Percentiles rank a stretch among this genome's conserved stretches.
Conservation (phyloP, 2,113 vertebrate genomes). For the Ptilonorhynchus violaceus region DNA sequence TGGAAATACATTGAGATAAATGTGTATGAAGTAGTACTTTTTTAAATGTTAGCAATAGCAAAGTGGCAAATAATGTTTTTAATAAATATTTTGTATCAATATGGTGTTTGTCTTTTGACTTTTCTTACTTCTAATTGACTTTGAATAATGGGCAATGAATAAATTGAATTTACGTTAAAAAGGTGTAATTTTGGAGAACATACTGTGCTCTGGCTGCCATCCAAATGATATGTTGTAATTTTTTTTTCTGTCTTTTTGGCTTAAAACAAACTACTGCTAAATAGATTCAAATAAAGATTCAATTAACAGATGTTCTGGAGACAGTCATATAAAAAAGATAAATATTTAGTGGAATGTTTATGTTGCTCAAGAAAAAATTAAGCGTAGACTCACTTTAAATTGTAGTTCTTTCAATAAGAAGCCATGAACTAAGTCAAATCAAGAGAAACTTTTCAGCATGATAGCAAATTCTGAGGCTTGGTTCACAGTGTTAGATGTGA, state of each 20-base stretch:
- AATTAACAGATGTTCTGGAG: constrained; percentile 12
- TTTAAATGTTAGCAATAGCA: neutral
- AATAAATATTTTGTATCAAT: neutral
- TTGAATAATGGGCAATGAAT: neutral
- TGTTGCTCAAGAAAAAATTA: neutral
- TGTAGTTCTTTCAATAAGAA: neutral
- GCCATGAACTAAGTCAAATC: neutral
- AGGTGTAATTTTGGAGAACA: neutral
- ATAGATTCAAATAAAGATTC: neutral
- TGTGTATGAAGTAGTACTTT: neutral
- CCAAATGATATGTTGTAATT: neutral
- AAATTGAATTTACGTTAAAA: neutral
- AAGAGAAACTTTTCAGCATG: neutral
- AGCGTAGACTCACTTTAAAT: neutral
- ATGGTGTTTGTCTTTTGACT: neutral
- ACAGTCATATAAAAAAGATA: neutral
- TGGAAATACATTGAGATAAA: neutral
- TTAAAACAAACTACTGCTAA: neutral
- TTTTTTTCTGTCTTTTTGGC: neutral
- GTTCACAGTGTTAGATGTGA: neutral
- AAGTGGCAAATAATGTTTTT: neutral
- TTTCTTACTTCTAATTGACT: neutral
- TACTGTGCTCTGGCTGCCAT: neutral
- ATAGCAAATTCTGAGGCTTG: neutral
- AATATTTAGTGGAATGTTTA: constrained; percentile 21